These are phyloP conservation scores for Didymodactylos carnosus DNA, from an alignment of 2,888 invertebrate species.

Conservation along the genomic window DNA sequence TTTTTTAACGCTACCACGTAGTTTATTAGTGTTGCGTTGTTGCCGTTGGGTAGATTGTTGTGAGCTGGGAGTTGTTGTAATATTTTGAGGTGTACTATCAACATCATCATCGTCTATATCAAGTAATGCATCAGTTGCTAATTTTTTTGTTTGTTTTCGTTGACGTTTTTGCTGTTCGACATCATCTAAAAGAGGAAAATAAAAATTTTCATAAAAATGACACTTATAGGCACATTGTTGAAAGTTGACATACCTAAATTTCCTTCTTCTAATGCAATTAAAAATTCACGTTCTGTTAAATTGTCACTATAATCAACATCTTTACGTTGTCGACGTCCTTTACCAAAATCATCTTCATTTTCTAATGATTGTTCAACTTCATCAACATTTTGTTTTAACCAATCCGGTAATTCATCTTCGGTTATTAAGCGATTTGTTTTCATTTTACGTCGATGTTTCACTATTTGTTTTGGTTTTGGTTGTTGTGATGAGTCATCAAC, in stretches of 20 bases:
- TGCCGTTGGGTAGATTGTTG: too few relatives aligned
- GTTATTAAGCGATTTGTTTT: background rate
- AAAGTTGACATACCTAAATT: conserved; percentile 20
- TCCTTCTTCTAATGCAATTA: conserved; percentile 37
- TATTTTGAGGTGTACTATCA: background rate
- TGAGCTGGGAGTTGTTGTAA: background rate
- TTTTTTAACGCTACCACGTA: background rate
- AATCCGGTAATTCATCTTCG: background rate
- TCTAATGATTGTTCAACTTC: conserved; percentile 41
- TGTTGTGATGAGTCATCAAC: background rate
- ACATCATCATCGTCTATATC: background rate
- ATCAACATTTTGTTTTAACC: background rate
- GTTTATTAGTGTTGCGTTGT: background rate
- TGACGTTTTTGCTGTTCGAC: conserved; percentile 26
- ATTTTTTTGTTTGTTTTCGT: conserved; percentile 15
- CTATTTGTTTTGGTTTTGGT: too few relatives aligned
- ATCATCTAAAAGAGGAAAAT: too few relatives aligned
- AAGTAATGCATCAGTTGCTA: background rate
- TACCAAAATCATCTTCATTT: conserved; percentile 56
- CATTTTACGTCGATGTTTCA: background rate
- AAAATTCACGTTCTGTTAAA: conserved; percentile 81
- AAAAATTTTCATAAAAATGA: background rate
- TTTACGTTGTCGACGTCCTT: conserved; percentile 75
- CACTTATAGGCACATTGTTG: background rate
- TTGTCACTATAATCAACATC: conserved; percentile 94